Base-by-base conservation (phyloP, 2,888 invertebrate species). In the Sceliomorpha sp. region DNA sequence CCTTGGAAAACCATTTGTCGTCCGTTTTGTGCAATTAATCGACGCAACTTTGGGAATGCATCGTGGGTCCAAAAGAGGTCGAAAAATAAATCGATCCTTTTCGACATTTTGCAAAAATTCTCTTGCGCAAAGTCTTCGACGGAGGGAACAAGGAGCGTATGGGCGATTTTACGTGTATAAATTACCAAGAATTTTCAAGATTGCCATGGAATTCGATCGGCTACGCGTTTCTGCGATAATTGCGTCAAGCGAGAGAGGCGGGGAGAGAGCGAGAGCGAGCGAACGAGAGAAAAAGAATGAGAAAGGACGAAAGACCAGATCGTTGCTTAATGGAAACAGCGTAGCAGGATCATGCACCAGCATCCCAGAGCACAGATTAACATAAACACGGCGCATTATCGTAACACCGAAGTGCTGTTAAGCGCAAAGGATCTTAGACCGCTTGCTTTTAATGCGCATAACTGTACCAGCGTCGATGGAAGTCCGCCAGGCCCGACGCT, bases 331-430 rank as follows among this genome's bases (percentile, higher is more conserved):
- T 68, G 60, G 55, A 60, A 51, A 56, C 37, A 64, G 59, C 62
- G 51, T 66, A 32, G 74, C 72, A 62, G 67, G 63, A 71, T 70
- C 62, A 70, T 68, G 73, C 66, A 63, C 72, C 69, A 60, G 67
- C 63, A 71, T 70, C 72, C 39, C 66, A 68, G 69, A 69, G 73
- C 59, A 64, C 63, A 73, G 70, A 78, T 80, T 77, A 78, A 77
- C 78, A 80, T 80, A 78, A 78, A 78, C 78, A 78, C 77, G 76
- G 68, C 70, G 75, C 76, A 80, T 78, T 80, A 79, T 79, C 77
- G 76, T 75, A 74, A 79, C 73, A 74, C 75, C 69, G 67, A 76
- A 74, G 73, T 73, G 80, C 74, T 76, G 76, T 77, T 80, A 74
- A 77, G 73, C 73, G 69, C 53, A 59, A 62, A 53, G 59, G 67